Evolutionary conservation across 1,140 invertebrate species (phyloP), one percentile per base, ranked within the genome.

Genomic region (Hypothenemus hampei): DNA sequence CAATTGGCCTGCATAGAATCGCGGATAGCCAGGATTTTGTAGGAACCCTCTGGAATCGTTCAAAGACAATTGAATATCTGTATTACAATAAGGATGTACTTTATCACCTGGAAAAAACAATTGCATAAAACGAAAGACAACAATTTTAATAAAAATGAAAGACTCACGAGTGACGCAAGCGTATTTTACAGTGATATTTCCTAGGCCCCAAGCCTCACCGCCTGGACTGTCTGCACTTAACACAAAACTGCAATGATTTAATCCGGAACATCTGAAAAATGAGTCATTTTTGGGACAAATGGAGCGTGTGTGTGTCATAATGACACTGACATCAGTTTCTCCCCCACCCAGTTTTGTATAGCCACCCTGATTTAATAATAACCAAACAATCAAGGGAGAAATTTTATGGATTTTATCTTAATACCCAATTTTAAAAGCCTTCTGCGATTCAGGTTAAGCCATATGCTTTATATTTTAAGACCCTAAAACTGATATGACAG

Each of bases 11-110:
- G 81, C 71, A 64, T 82, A 82, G 68, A 75, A 82, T 61, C 78
- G 73, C 0, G 82, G 81, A 67, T 82, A 84, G 1, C 81, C 80
- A 0, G 81, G 80, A 46, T 77, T 81, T 15, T 76, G 72, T 21
- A 82, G 73, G 65, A 80, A 81, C 1, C 81, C 81, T 29, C 70
- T 65, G 7, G 65, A 62, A 11, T 58, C 22, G 21, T 49, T 52
- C 56, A 75, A 72, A 20, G 71, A 69, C 3, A 77, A 66, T 2
- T 57, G 47, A 18, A 80, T 73, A 36, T 78, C 73, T 7, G 72
- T 69, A 58, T 80, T 79, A 68, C 80, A 81, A 59, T 76, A 78
- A 56, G 75, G 75, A 3, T 74, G 66, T 7, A 65, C 53, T 33
- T 54, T 44, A 48, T 61, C 54, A 43, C 60, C 62, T 65, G 56